A percentile compares a stretch with the other conserved stretches of the same genome.
phyloP scores from a whole-genome alignment of 2,113 vertebrate species.

The Corythaeola cristata region DNA sequence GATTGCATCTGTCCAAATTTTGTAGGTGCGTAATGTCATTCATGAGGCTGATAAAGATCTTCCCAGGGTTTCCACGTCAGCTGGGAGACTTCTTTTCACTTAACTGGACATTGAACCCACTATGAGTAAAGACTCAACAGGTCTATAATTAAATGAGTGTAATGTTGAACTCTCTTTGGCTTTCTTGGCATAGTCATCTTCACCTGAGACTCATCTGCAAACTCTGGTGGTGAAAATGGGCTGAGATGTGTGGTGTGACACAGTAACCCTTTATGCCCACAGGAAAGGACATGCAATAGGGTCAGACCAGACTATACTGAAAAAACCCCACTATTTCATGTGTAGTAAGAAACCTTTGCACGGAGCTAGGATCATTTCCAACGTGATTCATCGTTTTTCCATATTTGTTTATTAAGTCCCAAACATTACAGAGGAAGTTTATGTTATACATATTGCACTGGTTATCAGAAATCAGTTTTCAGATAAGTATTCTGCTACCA shows the following conservation, averaged over 20 bases:
- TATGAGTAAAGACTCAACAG: not conserved
- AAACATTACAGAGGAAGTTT: not conserved
- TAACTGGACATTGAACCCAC: not conserved
- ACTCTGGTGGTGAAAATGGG: not conserved
- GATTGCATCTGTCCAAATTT: not conserved
- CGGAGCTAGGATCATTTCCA: not conserved
- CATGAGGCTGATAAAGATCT: not conserved
- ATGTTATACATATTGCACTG: not conserved
- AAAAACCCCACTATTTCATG: not conserved
- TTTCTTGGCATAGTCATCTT: not conserved
- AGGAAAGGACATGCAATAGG: not conserved
- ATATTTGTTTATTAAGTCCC: not conserved
- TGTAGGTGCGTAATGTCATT: not conserved
- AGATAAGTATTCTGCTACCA: not conserved
- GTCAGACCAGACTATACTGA: not conserved
- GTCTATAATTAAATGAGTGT: not conserved
- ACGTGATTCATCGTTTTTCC: not conserved
- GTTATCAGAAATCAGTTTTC: not conserved
- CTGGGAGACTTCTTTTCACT: not conserved
- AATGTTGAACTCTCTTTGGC: not conserved
- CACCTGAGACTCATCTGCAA: not conserved
- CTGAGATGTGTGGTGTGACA: not conserved
- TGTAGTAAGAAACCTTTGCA: not conserved
- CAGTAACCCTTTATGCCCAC: not conserved
- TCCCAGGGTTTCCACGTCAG: not conserved